Evolutionary conservation across 2,888 invertebrate genomes (phyloP).

Genomic region (Phengaris arion): DNA sequence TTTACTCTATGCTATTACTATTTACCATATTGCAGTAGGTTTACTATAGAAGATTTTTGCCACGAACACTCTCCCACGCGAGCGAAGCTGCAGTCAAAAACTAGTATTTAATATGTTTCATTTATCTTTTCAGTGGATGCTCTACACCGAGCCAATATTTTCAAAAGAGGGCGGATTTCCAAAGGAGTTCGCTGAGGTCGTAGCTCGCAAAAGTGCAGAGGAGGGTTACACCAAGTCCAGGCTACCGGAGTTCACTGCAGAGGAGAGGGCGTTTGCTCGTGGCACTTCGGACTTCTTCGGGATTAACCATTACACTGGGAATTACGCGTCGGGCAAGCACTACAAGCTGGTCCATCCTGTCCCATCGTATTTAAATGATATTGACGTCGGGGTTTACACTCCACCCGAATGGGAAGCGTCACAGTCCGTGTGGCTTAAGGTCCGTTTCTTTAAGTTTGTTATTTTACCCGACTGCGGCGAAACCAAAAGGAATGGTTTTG

Average conservation of each 20-base stretch:
- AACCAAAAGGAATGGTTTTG: too few species aligned
- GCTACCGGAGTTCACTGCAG: conserved; percentile 48
- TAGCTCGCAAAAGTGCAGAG: conserved; percentile 55
- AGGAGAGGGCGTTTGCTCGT: conserved; percentile 44
- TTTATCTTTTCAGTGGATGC: conserved; percentile 53
- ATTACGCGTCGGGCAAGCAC: conserved; percentile 44
- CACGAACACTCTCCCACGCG: too few species aligned
- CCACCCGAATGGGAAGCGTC: conserved; percentile 49
- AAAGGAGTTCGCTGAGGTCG: conserved; percentile 59
- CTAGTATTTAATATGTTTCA: too few species aligned
- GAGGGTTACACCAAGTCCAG: conserved; percentile 49
- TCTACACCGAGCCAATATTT: conserved; percentile 73
- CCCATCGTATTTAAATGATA: conserved; percentile 52
- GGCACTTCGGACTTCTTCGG: conserved; percentile 68
- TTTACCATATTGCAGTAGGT: too few species aligned
- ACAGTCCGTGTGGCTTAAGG: conserved; percentile 53
- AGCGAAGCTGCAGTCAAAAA: too few species aligned
- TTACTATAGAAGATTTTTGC: too few species aligned
- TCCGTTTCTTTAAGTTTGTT: neutral
- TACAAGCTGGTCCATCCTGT: conserved; percentile 18
- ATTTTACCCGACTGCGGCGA: too few species aligned
- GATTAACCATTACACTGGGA: conserved; percentile 67
- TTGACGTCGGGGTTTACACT: conserved; percentile 39
- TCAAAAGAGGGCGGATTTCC: conserved; percentile 76
- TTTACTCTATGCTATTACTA: too few species aligned